phyloP scores from a whole-genome alignment of 2,888 invertebrate species.

The Meghimatium bilineatum region DNA sequence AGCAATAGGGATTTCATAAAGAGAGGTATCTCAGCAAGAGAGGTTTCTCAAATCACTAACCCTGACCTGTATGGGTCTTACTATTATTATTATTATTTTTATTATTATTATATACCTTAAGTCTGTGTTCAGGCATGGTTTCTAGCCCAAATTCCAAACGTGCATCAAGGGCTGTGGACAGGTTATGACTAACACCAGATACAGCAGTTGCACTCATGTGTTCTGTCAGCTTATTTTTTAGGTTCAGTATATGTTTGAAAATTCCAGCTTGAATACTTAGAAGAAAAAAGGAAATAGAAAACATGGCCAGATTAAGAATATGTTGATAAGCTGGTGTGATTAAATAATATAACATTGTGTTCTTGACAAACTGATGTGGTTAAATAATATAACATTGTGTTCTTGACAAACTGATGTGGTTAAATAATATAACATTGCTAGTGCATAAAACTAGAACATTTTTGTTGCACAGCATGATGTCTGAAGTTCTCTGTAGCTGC shows the following conservation, averaged over 20 bases:
- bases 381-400: too few relatives aligned
- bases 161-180: slow-evolving; percentile 84
- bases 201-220: slow-evolving; percentile 51
- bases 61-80: too few relatives aligned
- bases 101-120: slow-evolving; percentile 80
- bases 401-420: background rate
- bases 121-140: slow-evolving; percentile 85
- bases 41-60: too few relatives aligned
- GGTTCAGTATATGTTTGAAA: slow-evolving; percentile 54
- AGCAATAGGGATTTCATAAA: too few relatives aligned
- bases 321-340: background rate
- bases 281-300: background rate
- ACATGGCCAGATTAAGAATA: background rate
- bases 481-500: too few relatives aligned
- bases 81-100: too few relatives aligned
- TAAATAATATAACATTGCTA: too few relatives aligned
- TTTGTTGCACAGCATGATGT: too few relatives aligned
- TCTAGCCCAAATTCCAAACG: slow-evolving; percentile 89
- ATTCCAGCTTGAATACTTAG: slow-evolving; percentile 27
- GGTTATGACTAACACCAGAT: slow-evolving; percentile 60
- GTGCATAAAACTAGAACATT: too few relatives aligned
- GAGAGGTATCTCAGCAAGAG: too few relatives aligned
- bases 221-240: slow-evolving; percentile 58
- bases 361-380: background rate
- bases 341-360: too few relatives aligned